A percentile compares a stretch with the other conserved stretches of the same genome.
Evolutionary conservation across 2,888 invertebrate genomes (phyloP).

Genomic region (Cantharis flavilabris): DNA sequence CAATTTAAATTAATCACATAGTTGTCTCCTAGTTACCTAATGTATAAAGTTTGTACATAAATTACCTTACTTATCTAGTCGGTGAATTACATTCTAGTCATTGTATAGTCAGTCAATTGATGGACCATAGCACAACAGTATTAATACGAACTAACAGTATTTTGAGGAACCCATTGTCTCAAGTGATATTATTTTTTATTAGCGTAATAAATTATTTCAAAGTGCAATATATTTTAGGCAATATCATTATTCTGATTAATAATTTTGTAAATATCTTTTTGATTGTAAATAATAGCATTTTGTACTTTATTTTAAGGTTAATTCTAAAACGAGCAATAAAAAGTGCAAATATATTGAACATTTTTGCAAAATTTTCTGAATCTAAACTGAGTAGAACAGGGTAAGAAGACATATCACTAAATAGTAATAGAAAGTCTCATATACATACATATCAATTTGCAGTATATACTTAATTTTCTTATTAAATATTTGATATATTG

Average conservation of each 20-base stretch:
- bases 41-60: constrained; percentile 33
- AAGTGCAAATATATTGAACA: constrained; percentile 26
- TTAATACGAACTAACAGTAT: constrained; percentile 52
- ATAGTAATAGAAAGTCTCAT: constrained; percentile 26
- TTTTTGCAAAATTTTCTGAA: constrained; percentile 22
- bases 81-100: constrained; percentile 39
- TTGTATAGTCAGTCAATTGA: constrained; percentile 39
- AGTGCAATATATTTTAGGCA: constrained; percentile 55
- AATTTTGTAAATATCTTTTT: constrained; percentile 6
- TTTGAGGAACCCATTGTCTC: constrained; percentile 39
- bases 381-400: constrained; percentile 24
- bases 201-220: constrained; percentile 38
- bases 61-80: constrained; percentile 20
- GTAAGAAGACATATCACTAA: constrained; percentile 31
- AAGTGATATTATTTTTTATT: constrained; percentile 49
- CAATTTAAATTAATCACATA: constrained; percentile 41
- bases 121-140: constrained; percentile 48
- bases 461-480: constrained; percentile 18
- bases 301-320: constrained; percentile 26
- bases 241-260: constrained; percentile 34
- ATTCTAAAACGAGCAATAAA: constrained; percentile 28
- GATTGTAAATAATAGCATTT: constrained; percentile 20
- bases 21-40: constrained; percentile 35
- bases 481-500: constrained; percentile 18
- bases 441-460: constrained; percentile 30